phyloP scores from a whole-genome alignment of 1,140 invertebrate species.

The Ptiloglossa arizonensis region DNA sequence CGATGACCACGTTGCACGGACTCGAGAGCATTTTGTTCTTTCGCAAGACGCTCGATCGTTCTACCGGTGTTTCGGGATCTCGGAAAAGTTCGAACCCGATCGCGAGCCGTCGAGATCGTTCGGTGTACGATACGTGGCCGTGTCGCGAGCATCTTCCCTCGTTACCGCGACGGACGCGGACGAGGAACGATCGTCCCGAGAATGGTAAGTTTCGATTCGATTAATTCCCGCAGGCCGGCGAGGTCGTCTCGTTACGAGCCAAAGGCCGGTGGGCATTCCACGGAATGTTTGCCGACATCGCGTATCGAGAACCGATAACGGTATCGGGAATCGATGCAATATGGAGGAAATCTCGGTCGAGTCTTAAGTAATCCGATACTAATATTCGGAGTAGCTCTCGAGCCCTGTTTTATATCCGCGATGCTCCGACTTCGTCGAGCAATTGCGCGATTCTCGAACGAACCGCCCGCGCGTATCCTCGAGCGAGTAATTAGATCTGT shows the following conservation, averaged over 20 bases:
- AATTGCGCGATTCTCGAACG: not conserved
- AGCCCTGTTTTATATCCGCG: not conserved
- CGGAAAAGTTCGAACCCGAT: no score
- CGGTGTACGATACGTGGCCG: no score
- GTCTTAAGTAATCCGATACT: not conserved
- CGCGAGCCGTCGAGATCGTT: no score
- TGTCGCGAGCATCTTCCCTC: no score
- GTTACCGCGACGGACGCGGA: no score
- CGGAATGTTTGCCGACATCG: not conserved
- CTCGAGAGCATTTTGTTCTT: no score
- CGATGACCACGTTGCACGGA: no score
- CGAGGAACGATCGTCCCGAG: no score
- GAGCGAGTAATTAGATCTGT: not conserved
- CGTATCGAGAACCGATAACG: conserved; percentile 3
- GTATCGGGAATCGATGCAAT: not conserved
- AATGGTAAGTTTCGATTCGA: not conserved
- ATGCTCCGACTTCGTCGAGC: not conserved
- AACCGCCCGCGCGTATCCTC: not conserved
- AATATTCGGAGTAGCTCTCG: not conserved
- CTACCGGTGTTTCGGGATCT: no score
- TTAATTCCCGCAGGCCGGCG: not conserved
- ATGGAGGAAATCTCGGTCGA: not conserved
- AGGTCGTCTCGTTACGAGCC: not conserved
- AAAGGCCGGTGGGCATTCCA: not conserved
- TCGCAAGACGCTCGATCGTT: no score